A percentile compares a stretch with the other conserved stretches of the same genome.
phyloP scores from a whole-genome alignment of 2,797 vertebrate genomes.

The Cyclopterus lumpus region DNA sequence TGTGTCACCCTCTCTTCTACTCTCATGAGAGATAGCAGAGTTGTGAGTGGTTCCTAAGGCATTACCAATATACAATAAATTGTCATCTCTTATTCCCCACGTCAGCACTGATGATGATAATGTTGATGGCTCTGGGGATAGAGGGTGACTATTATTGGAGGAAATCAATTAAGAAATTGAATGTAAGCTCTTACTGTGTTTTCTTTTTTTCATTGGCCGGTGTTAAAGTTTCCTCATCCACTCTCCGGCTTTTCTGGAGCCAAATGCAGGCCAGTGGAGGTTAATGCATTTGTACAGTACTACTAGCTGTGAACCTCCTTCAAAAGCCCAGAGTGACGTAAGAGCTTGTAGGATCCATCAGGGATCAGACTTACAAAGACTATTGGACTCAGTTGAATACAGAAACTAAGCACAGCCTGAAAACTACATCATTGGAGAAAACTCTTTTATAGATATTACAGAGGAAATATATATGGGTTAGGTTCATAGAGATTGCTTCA shows the following conservation, averaged over 20 bases:
- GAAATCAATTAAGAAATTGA: slow-evolving; percentile 92
- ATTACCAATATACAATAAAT: slow-evolving; percentile 79
- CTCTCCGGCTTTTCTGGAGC: slow-evolving; percentile 74
- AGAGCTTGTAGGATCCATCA: slow-evolving; percentile 68
- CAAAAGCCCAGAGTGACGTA: slow-evolving; percentile 69
- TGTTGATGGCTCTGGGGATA: slow-evolving; percentile 72
- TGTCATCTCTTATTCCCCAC: slow-evolving; percentile 80
- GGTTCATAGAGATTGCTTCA: slow-evolving; percentile 7
- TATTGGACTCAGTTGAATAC: slow-evolving; percentile 51
- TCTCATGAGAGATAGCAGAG: slow-evolving; percentile 54
- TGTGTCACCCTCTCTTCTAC: slow-evolving; percentile 46
- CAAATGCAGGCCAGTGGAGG: slow-evolving; percentile 86
- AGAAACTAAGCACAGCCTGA: slow-evolving; percentile 38
- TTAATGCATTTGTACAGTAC: slow-evolving; percentile 94
- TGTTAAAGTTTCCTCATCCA: slow-evolving; percentile 73
- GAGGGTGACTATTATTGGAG: slow-evolving; percentile 79
- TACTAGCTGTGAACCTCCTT: slow-evolving; percentile 69
- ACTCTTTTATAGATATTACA: not conserved
- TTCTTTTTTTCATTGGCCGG: slow-evolving; percentile 59
- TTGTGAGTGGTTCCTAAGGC: slow-evolving; percentile 66
- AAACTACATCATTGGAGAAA: slow-evolving; percentile 24
- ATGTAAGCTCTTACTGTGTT: slow-evolving; percentile 84
- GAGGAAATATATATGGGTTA: slow-evolving; percentile 20
- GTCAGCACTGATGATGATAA: slow-evolving; percentile 77
- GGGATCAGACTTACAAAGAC: slow-evolving; percentile 70